These are phyloP conservation scores for Ceratosolen solmsi DNA, from an alignment of 1,140 invertebrate species.

Conservation along the genomic window DNA sequence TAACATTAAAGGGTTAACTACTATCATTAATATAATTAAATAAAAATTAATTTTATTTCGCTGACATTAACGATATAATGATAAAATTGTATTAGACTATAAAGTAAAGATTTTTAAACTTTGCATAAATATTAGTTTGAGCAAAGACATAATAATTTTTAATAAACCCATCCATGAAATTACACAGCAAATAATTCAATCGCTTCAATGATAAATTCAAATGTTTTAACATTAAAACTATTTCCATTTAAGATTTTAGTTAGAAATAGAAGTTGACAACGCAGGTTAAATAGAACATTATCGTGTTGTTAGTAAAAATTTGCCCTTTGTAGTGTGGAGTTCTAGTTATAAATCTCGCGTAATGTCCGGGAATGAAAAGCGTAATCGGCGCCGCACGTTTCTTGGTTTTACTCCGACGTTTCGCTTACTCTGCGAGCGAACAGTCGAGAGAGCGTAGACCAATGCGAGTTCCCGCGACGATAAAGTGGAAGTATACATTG, in stretches of 20 bases:
- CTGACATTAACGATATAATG: too few relatives aligned
- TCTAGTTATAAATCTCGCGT: conserved; percentile 26
- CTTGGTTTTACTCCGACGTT: conserved; percentile 45
- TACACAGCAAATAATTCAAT: neutral
- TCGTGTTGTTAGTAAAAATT: neutral
- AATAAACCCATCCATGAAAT: neutral
- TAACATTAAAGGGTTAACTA: too few relatives aligned
- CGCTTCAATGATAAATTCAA: neutral
- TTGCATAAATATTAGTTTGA: too few relatives aligned
- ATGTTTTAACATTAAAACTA: too few relatives aligned
- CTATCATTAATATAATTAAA: too few relatives aligned
- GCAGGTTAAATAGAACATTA: too few relatives aligned
- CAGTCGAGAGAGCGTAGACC: conserved; percentile 55
- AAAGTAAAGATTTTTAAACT: too few relatives aligned
- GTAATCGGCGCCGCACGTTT: conserved; percentile 36
- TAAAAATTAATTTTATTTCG: too few relatives aligned
- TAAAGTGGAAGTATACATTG: conserved; percentile 61
- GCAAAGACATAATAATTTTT: too few relatives aligned
- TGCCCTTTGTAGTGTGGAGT: neutral
- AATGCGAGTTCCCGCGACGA: conserved; percentile 61
- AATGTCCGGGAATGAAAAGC: conserved; percentile 47
- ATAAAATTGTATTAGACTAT: too few relatives aligned
- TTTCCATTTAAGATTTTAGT: too few relatives aligned
- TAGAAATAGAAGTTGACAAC: too few relatives aligned
- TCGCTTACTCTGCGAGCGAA: conserved; percentile 52